Evolutionary conservation across 2,797 vertebrate species (phyloP).

Genomic region (Cyclopterus lumpus): DNA sequence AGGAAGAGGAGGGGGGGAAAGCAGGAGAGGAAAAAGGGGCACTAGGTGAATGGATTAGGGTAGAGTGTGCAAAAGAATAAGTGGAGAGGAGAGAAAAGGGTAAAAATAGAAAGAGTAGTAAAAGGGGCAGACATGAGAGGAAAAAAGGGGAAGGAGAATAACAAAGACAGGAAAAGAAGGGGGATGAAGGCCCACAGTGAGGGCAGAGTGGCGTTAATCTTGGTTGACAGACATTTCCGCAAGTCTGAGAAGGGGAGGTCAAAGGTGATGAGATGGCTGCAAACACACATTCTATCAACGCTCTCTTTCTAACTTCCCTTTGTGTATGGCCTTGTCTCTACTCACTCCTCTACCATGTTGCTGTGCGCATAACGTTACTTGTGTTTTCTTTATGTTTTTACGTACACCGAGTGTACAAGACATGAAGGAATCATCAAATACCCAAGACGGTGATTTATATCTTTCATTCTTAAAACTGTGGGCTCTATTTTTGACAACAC

Average conservation of each 20-base stretch:
- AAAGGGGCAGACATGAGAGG: constrained; percentile 4
- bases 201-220: constrained; percentile 58
- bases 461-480: background rate
- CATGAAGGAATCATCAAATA: background rate
- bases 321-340: background rate
- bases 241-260: constrained; percentile 60
- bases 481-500: background rate
- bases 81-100: background rate
- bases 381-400: background rate
- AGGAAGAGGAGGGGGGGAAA: constrained; percentile 8
- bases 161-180: constrained; percentile 31
- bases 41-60: background rate
- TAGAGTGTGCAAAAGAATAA: constrained; percentile 10
- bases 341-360: background rate
- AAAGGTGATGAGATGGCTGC: constrained; percentile 52
- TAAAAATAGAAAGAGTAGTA: constrained; percentile 15
- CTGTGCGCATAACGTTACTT: background rate
- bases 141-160: constrained; percentile 7
- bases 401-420: background rate
- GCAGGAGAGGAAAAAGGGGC: background rate
- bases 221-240: constrained; percentile 70
- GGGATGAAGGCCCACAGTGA: constrained; percentile 24
- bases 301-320: constrained; percentile 13
- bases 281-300: constrained; percentile 49
- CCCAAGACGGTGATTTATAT: background rate